Percentiles rank a stretch among this genome's conserved stretches.
phyloP scores from a whole-genome alignment of 2,113 vertebrate species.

The Geococcyx californianus region DNA sequence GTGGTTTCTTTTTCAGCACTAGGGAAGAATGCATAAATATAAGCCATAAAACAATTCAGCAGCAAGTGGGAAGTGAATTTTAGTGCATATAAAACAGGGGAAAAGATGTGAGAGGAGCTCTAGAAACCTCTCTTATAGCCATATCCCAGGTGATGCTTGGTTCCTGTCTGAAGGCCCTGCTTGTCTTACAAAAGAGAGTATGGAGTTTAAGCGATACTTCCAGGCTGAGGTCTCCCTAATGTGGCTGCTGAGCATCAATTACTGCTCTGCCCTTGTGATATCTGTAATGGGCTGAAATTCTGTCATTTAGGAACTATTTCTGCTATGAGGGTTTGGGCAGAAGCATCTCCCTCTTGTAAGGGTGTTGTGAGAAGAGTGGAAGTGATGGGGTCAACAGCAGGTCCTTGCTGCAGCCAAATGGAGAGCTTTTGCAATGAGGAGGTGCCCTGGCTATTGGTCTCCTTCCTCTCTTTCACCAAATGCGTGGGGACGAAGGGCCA shows the following conservation, averaged over 20 bases:
- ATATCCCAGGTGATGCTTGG: not conserved
- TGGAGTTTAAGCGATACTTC: fast-evolving
- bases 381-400: not conserved
- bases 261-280: not conserved
- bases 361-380: not conserved
- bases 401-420: not conserved
- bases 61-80: not conserved
- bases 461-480: not conserved
- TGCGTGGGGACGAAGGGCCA: not conserved
- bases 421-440: not conserved
- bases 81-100: not conserved
- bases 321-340: not conserved
- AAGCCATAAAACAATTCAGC: not conserved
- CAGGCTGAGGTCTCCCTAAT: not conserved
- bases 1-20: conserved; percentile 87
- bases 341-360: not conserved
- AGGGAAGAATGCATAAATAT: not conserved
- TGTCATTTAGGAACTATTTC: not conserved
- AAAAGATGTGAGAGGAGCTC: not conserved
- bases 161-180: not conserved
- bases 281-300: not conserved
- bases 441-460: not conserved
- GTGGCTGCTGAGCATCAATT: not conserved
- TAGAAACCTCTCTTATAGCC: not conserved
- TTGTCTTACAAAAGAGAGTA: not conserved